phyloP scores from a whole-genome alignment of 1,140 invertebrate species.

The Drosophila insularis region DNA sequence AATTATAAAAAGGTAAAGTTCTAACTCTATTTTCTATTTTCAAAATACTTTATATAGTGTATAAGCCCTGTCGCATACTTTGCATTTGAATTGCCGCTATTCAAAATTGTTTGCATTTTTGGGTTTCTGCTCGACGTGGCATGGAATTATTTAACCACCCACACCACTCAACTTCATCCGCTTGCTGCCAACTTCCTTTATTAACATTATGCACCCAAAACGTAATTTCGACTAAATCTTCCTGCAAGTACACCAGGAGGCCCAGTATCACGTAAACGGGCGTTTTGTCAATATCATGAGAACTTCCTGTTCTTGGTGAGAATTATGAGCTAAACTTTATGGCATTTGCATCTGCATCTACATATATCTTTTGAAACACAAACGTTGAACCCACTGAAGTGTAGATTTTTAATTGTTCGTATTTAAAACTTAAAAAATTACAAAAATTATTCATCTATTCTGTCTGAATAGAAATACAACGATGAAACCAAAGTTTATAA shows the following conservation, averaged over 20 bases:
- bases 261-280: slow-evolving; percentile 40
- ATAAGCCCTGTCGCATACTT: background rate
- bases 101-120: slow-evolving; percentile 48
- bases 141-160: slow-evolving; percentile 54
- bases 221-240: slow-evolving; percentile 47
- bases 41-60: slow-evolving; percentile 2
- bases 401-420: too few species aligned
- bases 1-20: too few species aligned
- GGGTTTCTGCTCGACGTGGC: slow-evolving; percentile 48
- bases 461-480: too few species aligned
- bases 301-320: slow-evolving; percentile 33
- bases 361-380: too few species aligned
- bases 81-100: background rate
- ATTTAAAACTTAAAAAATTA: too few species aligned
- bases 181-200: slow-evolving; percentile 48
- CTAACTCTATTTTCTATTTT: too few species aligned
- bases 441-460: too few species aligned
- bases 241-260: slow-evolving; percentile 21
- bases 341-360: too few species aligned
- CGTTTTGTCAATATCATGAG: slow-evolving; percentile 50
- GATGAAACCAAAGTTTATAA: too few species aligned
- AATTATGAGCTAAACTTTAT: background rate
- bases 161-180: slow-evolving; percentile 17
- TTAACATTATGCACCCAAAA: slow-evolving; percentile 55
- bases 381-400: too few species aligned